Base-by-base conservation (phyloP, 1,140 invertebrate species). In the Sarcophaga peregrina region DNA sequence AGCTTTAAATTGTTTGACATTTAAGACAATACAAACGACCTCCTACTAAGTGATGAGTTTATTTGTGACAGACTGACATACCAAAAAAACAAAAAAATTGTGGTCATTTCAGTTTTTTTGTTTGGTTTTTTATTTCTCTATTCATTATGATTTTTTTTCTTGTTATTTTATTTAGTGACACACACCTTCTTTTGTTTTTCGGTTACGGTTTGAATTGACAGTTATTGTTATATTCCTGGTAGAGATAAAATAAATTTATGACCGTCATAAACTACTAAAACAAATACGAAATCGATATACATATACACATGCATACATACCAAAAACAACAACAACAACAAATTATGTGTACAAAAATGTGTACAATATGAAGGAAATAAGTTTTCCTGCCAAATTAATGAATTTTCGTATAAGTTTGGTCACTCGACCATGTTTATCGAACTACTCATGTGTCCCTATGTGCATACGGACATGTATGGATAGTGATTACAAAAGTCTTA, bases 31-130 rank as follows among this genome's bases (percentile, higher is more conserved):
- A 68, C 58, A 17, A n/a, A 20, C 17, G n/a, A 68, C 62, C 62
- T 68, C 62, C n/a, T 20, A 68, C n/a, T 68, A 68, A 68, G 62
- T 25, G 62, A 68, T 68, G 62, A 68, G 62, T 68, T 68, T 68
- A 68, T 68, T 68, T 68, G 17, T 25, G 62, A 5, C 62, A 6
- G 54, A 7, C 54, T 58, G 54, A 58, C 54, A 58, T 8, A 58
- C 54, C 13, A 58, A 37, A 37, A 37, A 37, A 37, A 37, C 1
- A 37, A 58, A 58, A 68, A 68, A 20, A 8, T 68, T 68, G 62
- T 68, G 62, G 62, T 68, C 58, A 62, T 62, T 62, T 17, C n/a
- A 62, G 15, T 62, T 8, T 68, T 17, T 17, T 15, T 58, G n/a
- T n/a, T 37, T 37, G 13, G 0, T n/a, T 58, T 58, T 58, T 15